Evolutionary conservation across 2,888 invertebrate species (phyloP).

Genomic region (Microchrysa polita): DNA sequence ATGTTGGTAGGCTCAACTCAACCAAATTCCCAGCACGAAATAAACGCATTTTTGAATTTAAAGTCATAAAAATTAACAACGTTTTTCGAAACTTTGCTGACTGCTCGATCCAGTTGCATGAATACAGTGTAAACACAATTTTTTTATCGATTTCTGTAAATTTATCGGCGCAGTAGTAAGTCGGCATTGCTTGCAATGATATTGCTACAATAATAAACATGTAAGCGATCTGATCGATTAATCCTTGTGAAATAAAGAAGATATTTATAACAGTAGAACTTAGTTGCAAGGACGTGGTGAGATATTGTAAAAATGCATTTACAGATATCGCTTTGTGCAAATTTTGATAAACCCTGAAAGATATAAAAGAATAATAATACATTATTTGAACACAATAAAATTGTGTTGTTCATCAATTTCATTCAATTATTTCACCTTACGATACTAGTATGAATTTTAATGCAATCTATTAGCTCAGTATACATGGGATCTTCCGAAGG

Average conservation of each 20-base stretch:
- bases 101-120: conserved; percentile 33
- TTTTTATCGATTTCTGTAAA: neutral
- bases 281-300: neutral
- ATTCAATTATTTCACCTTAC: too few relatives aligned
- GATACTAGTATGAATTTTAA: neutral
- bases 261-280: neutral
- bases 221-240: neutral
- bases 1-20: neutral
- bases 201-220: neutral
- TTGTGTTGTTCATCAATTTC: too few relatives aligned
- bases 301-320: neutral
- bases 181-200: neutral
- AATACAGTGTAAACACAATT: conserved; percentile 24
- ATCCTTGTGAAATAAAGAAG: neutral
- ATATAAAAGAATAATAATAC: too few relatives aligned
- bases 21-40: conserved; percentile 30
- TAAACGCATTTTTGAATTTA: neutral
- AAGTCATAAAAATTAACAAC: conserved; percentile 27
- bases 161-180: conserved; percentile 12
- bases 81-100: conserved; percentile 13
- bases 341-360: neutral
- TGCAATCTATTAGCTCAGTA: neutral
- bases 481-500: too few relatives aligned
- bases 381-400: too few relatives aligned
- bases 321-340: neutral